Conservation (phyloP, 2,888 invertebrate species). For the Erebia ligea region DNA sequence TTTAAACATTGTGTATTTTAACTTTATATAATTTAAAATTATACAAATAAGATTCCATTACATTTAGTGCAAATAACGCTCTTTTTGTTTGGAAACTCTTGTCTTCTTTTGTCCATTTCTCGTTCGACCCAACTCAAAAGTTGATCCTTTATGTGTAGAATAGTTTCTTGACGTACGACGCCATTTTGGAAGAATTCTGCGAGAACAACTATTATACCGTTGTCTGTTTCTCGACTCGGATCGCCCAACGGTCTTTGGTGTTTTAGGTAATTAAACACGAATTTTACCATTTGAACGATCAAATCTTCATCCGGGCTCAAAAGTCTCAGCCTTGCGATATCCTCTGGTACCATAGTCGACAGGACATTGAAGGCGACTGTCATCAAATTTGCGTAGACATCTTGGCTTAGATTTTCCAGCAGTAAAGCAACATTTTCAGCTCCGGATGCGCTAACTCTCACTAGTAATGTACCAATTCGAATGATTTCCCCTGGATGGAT, state of each 20-base stretch:
- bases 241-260: conserved; percentile 68
- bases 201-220: conserved; percentile 63
- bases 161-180: conserved; percentile 62
- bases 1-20: background rate
- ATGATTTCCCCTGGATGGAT: conserved; percentile 72
- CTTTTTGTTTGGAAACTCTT: conserved; percentile 57
- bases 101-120: conserved; percentile 55
- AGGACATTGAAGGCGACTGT: conserved; percentile 68
- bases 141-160: conserved; percentile 61
- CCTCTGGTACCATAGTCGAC: conserved; percentile 62
- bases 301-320: conserved; percentile 73
- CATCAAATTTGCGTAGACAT: conserved; percentile 68
- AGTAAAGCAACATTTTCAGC: conserved; percentile 65
- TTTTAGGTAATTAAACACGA: conserved; percentile 73
- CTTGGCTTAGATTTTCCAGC: conserved; percentile 67
- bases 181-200: conserved; percentile 77
- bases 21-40: conserved; percentile 1
- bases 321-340: conserved; percentile 63
- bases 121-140: conserved; percentile 59
- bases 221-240: conserved; percentile 56
- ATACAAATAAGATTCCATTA: conserved; percentile 58
- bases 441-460: conserved; percentile 66
- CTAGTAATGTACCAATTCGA: conserved; percentile 62
- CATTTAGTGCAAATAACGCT: conserved; percentile 63
- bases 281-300: conserved; percentile 69